Evolutionary conservation across 2,797 vertebrate genomes (phyloP).

Genomic region (Novumbra hubbsi): DNA sequence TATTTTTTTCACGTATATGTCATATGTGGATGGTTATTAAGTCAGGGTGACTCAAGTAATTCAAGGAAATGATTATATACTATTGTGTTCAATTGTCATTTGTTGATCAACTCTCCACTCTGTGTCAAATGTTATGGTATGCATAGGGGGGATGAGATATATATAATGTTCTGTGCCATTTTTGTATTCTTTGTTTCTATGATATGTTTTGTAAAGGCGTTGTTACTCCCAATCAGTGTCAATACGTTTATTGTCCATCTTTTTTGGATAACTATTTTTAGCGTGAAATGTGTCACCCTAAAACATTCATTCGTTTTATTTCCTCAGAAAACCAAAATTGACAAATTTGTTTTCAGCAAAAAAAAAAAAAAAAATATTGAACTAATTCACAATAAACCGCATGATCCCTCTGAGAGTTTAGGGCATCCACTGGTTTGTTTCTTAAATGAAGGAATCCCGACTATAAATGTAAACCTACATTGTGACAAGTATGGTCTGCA

Average conservation of each 20-base stretch:
- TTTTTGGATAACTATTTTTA: not conserved
- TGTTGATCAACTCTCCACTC: constrained; percentile 20
- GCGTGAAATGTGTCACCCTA: constrained; percentile 32
- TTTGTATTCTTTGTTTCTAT: not conserved
- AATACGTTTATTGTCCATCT: constrained; percentile 27
- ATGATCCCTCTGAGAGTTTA: constrained; percentile 33
- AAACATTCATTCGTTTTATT: constrained; percentile 41
- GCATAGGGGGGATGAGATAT: constrained; percentile 22
- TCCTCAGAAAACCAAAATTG: constrained; percentile 35
- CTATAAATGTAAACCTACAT: not conserved
- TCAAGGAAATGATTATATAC: constrained; percentile 22
- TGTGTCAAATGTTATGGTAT: constrained; percentile 16
- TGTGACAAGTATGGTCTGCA: constrained; percentile 6
- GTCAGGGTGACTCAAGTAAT: not conserved
- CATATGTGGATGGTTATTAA: not conserved
- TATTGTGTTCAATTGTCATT: constrained; percentile 13
- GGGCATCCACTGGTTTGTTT: constrained; percentile 30
- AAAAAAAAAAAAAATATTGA: no score
- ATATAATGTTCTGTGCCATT: constrained; percentile 25
- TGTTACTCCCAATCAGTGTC: constrained; percentile 47
- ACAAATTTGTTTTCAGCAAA: constrained; percentile 49
- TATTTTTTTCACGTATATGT: constrained; percentile 40
- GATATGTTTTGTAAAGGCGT: constrained; percentile 31
- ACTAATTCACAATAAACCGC: constrained; percentile 60
- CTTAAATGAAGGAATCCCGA: constrained; percentile 1